Base-by-base conservation (phyloP, 2,113 vertebrate genomes). In the Eurypyga helias region DNA sequence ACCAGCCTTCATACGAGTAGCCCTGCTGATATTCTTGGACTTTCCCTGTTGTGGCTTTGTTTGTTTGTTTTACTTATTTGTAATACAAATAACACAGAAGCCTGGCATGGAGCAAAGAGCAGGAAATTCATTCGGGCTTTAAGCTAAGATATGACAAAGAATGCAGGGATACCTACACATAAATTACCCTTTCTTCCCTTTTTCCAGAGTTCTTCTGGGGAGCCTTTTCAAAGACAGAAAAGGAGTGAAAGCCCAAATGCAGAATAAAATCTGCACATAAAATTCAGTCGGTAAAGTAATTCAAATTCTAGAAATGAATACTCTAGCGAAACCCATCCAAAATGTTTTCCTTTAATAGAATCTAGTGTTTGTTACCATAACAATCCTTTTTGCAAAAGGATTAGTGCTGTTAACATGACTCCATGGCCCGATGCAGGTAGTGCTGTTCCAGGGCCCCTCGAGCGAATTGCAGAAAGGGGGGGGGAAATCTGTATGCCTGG, bases 101-200 rank as follows among this genome's bases (percentile, higher is more conserved):
- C 86, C 89, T 96, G 96, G 94, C 94, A 95, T 89, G 54, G 73
- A 96, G 91, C 90, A 95, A 96, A 96, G 90, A 95, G 96, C 94
- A 96, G 95, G 93, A 95, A 94, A 83, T 96, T 93, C 91, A 94
- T 93, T 95, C 94, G 95, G 65, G 87, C 91, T 96, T 94, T 93
- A 91, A 93, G 93, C 78, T 85, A 96, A 85, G 77, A 93, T 79
- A 87, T 89, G 84, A 87, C 80, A 85, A 96, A 96, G 70, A 66
- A 49, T 6, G 19, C 33, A 71, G 77, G 65, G 91, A 93, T 94
- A 61, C 61, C 73, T 33, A 20, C 55, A 21, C 52, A 46, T 64
- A 72, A 82, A 17, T 54, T 81, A 45, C 52, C 94, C 28, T 90
- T 90, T 71, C 69, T 19, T 0, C 34, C 25, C 9, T 14, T 55